Evolutionary conservation across 2,113 vertebrate genomes (phyloP).

Genomic region (Myrmophylax atrothorax): DNA sequence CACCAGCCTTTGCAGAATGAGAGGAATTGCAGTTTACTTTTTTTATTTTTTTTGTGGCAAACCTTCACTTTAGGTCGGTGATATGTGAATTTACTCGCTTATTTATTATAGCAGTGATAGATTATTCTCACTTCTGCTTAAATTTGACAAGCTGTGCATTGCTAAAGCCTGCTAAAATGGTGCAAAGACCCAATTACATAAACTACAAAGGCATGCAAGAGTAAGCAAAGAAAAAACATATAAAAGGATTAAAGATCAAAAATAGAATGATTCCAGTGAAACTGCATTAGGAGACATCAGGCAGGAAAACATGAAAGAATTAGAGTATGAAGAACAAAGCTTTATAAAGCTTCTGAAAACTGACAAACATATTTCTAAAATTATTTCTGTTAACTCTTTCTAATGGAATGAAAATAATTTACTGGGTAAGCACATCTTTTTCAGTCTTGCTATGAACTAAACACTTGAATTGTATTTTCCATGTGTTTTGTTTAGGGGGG

Average conservation of each 20-base stretch:
- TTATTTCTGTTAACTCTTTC: conserved; percentile 40
- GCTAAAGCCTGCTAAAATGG: conserved; percentile 76
- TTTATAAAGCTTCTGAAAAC: conserved; percentile 17
- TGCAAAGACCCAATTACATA: conserved; percentile 78
- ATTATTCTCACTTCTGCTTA: conserved; percentile 54
- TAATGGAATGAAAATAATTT: conserved; percentile 20
- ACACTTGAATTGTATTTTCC: not conserved
- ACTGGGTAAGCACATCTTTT: not conserved
- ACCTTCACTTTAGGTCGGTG: not conserved
- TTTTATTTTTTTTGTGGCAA: not conserved
- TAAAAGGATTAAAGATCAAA: conserved; percentile 81
- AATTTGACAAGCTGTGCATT: conserved; percentile 69
- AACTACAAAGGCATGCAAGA: conserved; percentile 76
- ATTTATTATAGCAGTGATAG: conserved; percentile 43
- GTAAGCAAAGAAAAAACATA: conserved; percentile 74
- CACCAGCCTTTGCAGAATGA: not conserved
- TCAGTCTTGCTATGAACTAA: not conserved
- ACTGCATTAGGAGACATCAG: conserved; percentile 68
- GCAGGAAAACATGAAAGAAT: conserved; percentile 70
- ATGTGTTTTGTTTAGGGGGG: not conserved
- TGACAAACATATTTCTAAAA: conserved; percentile 48
- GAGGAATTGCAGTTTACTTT: not conserved
- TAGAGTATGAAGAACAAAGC: conserved; percentile 68
- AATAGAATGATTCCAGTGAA: conserved; percentile 71
- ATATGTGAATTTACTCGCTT: conserved; percentile 4